Evolutionary conservation across 2,797 vertebrate species (phyloP).

Genomic region (Mallotus villosus): DNA sequence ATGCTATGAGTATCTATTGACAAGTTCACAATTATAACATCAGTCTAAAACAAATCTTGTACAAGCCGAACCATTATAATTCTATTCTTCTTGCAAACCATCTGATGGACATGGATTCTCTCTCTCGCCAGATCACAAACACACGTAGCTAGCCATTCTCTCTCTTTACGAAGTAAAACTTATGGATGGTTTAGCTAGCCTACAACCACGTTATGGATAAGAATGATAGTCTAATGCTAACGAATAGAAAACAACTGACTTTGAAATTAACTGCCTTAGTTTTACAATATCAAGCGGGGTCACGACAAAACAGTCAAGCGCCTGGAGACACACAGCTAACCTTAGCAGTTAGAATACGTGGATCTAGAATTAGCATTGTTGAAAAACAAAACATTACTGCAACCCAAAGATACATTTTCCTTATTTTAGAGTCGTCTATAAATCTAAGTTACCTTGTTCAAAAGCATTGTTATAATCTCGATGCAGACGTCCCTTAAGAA

Average conservation of each 20-base stretch:
- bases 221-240: no score
- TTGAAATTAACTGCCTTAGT: no score
- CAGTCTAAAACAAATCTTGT: not conserved
- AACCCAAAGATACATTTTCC: not conserved
- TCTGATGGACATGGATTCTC: conserved; percentile 71
- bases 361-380: not conserved
- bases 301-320: no score
- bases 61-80: conserved; percentile 23
- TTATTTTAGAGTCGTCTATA: rapidly evolving
- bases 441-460: conserved; percentile 65
- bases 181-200: no score
- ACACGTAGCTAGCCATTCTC: conserved; percentile 91
- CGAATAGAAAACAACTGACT: no score
- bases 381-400: not conserved
- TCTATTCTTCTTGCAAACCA: conserved; percentile 33
- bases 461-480: conserved; percentile 53
- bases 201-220: no score
- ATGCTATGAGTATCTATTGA: rapidly evolving
- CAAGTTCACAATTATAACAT: not conserved
- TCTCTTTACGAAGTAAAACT: no score
- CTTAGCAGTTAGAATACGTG: not conserved
- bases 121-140: conserved; percentile 25
- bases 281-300: no score
- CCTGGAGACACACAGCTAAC: no score
- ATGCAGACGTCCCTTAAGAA: not conserved